Evolutionary conservation across 2,113 vertebrate genomes (phyloP).

Genomic region (Macroglossus sobrinus): DNA sequence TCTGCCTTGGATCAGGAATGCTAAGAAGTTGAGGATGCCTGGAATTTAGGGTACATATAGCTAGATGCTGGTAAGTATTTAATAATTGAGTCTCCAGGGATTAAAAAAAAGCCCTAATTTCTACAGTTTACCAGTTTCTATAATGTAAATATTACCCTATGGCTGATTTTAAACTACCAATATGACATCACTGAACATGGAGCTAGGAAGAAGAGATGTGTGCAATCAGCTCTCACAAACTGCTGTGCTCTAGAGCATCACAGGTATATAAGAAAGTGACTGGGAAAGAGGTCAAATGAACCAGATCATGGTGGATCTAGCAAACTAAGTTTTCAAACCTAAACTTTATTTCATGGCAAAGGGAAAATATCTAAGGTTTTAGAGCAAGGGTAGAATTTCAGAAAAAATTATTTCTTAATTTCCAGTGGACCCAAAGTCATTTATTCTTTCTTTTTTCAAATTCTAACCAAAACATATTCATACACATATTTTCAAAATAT

Average conservation of each 20-base stretch:
- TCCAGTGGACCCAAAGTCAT: background rate
- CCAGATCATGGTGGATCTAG: background rate
- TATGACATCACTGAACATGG: background rate
- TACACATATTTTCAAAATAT: background rate
- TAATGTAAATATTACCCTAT: background rate
- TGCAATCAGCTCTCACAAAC: background rate
- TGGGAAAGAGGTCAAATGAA: background rate
- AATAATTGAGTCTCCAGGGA: background rate
- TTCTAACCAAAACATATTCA: background rate
- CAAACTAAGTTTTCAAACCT: background rate
- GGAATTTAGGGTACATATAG: background rate
- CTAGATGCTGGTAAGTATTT: background rate
- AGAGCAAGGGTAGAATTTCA: background rate
- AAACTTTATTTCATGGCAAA: background rate
- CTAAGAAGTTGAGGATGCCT: background rate
- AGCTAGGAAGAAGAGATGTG: background rate
- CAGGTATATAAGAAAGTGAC: no score
- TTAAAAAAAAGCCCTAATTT: background rate
- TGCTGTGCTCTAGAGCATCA: background rate
- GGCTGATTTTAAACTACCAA: background rate
- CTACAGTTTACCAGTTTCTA: background rate
- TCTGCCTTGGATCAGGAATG: background rate
- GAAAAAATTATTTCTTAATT: background rate
- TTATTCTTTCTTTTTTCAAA: background rate
- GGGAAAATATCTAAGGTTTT: background rate